These are phyloP conservation scores for Dromaius novaehollandiae DNA, from an alignment of 2,113 vertebrate species.

Conservation along the genomic window DNA sequence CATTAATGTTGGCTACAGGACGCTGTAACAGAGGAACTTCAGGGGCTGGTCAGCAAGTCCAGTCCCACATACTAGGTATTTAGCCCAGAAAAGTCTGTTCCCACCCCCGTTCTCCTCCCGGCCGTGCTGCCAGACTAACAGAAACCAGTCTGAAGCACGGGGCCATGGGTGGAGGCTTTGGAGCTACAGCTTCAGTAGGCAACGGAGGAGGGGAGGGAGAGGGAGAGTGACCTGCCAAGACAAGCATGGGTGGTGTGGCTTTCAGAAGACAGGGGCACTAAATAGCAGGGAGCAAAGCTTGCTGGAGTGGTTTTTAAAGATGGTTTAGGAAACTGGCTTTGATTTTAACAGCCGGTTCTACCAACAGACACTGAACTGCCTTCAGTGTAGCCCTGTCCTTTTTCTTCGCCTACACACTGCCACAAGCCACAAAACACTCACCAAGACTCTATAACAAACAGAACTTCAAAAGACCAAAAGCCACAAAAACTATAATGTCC, in stretches of 20 bases:
- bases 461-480: constrained; percentile 60
- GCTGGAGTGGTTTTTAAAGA: constrained; percentile 50
- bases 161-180: constrained; percentile 9
- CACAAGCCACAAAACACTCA: constrained; percentile 60
- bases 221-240: neutral
- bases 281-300: constrained; percentile 51
- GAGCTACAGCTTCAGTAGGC: neutral
- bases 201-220: neutral
- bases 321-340: constrained; percentile 55
- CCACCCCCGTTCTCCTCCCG: neutral
- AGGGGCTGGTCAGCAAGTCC: neutral
- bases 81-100: neutral
- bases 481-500: constrained; percentile 41
- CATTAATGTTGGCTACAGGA: neutral
- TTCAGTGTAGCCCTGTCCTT: constrained; percentile 30
- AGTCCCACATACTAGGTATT: neutral
- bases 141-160: neutral
- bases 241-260: constrained; percentile 42
- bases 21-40: neutral
- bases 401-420: constrained; percentile 42
- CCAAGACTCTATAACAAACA: constrained; percentile 48
- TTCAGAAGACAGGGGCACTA: neutral
- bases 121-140: neutral
- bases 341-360: constrained; percentile 60
- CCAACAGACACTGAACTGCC: constrained; percentile 58